Conservation (phyloP, 2,797 vertebrate genomes). For the Neosilurus hyrtlii region DNA sequence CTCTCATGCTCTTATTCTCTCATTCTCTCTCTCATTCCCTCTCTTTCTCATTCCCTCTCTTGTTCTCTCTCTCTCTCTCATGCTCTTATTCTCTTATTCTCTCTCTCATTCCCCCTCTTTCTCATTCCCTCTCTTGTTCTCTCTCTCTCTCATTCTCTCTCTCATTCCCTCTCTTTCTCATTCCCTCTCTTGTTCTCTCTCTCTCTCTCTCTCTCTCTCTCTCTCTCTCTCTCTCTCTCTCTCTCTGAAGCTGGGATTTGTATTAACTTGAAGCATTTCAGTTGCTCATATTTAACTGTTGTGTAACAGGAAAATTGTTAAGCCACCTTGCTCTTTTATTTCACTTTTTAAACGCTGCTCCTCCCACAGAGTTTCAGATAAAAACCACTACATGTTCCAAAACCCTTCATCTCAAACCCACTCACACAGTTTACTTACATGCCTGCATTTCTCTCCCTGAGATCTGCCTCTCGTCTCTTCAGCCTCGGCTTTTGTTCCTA, state of each 20-base stretch:
- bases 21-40: too few relatives aligned
- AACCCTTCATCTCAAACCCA: conserved; percentile 9
- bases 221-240: too few relatives aligned
- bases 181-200: too few relatives aligned
- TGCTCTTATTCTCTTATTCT: too few relatives aligned
- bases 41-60: too few relatives aligned
- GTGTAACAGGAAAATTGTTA: conserved; percentile 16
- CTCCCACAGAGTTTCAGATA: conserved; percentile 20
- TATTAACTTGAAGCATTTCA: not conserved
- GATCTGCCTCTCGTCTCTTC: not conserved
- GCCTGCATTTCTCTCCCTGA: conserved; percentile 5
- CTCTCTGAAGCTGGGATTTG: not conserved
- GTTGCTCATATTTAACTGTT: not conserved
- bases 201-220: too few relatives aligned
- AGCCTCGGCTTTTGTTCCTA: not conserved
- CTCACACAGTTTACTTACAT: conserved; percentile 16
- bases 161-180: too few relatives aligned
- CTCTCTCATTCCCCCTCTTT: too few relatives aligned
- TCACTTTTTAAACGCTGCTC: not conserved
- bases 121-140: too few relatives aligned
- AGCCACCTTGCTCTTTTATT: conserved; percentile 15
- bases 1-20: too few relatives aligned
- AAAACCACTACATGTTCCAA: conserved; percentile 22
- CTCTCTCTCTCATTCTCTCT: too few relatives aligned
- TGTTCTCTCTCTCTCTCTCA: too few relatives aligned